Percentiles rank a stretch among this genome's conserved stretches.
These are phyloP conservation scores for Nyleta sp. DNA, from an alignment of 2,888 invertebrate genomes.

Conservation along the genomic window DNA sequence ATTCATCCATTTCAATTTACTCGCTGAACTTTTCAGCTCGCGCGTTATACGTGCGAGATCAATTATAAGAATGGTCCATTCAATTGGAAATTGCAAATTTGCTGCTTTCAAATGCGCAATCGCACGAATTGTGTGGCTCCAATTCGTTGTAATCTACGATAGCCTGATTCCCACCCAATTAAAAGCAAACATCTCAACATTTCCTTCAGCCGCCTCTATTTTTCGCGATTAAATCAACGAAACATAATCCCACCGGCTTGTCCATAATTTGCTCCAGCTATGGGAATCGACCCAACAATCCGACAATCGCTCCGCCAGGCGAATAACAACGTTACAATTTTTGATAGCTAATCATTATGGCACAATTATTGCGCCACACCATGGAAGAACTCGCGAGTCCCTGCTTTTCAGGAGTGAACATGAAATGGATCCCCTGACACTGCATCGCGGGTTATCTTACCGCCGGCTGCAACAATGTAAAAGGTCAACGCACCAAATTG, in stretches of 20 bases:
- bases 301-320: background rate
- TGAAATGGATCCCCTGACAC: slow-evolving; percentile 40
- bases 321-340: slow-evolving; percentile 3
- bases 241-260: background rate
- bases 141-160: too few species aligned
- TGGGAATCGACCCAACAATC: slow-evolving; percentile 12
- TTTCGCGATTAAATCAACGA: slow-evolving; percentile 17
- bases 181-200: background rate
- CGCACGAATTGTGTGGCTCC: too few species aligned
- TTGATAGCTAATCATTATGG: slow-evolving; percentile 31
- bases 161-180: slow-evolving; percentile 20
- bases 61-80: too few species aligned
- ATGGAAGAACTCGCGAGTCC: slow-evolving; percentile 16
- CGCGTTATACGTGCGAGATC: too few species aligned
- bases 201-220: slow-evolving; percentile 12
- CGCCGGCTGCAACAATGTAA: slow-evolving; percentile 10
- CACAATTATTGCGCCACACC: slow-evolving; percentile 35
- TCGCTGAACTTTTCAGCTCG: too few species aligned
- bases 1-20: too few species aligned
- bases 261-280: background rate
- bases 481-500: slow-evolving; percentile 50
- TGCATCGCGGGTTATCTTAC: slow-evolving; percentile 31
- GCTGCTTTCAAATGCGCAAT: too few species aligned
- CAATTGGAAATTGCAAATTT: too few species aligned
- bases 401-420: slow-evolving; percentile 12